These are phyloP conservation scores for Drosophila putrida DNA, from an alignment of 2,888 invertebrate species.

Conservation along the genomic window DNA sequence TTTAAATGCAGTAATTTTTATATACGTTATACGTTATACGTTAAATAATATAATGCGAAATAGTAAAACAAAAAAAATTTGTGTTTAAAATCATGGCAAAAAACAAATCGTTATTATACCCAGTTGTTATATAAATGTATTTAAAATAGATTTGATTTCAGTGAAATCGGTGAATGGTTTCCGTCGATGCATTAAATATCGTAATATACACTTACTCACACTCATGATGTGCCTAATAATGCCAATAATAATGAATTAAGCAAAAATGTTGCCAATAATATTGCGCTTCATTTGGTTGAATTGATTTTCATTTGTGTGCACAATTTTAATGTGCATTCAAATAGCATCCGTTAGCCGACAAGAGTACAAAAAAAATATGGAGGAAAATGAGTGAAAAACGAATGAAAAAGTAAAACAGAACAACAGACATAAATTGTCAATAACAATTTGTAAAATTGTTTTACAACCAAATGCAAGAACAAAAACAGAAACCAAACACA, in stretches of 20 bases:
- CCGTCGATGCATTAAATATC: background rate
- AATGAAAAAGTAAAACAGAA: slow-evolving; percentile 18
- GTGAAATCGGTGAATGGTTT: background rate
- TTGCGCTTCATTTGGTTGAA: slow-evolving; percentile 68
- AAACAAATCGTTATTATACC: background rate
- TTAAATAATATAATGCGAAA: background rate
- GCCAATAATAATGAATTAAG: slow-evolving; percentile 33
- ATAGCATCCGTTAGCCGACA: slow-evolving; percentile 42
- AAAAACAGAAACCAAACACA: slow-evolving; percentile 37
- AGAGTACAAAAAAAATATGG: background rate
- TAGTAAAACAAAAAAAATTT: background rate
- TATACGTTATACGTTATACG: too few relatives aligned
- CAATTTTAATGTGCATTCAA: slow-evolving; percentile 53
- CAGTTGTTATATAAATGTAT: background rate
- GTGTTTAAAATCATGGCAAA: background rate
- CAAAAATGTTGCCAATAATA: slow-evolving; percentile 51
- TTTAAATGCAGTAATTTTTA: too few relatives aligned
- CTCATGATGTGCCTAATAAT: slow-evolving; percentile 41
- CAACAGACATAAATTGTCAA: slow-evolving; percentile 75
- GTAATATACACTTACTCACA: slow-evolving; percentile 2
- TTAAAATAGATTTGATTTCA: background rate
- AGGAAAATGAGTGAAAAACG: background rate
- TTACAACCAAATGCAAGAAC: slow-evolving; percentile 53
- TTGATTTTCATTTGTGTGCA: slow-evolving; percentile 70
- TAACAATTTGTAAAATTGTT: slow-evolving; percentile 78